Evolutionary conservation across 2,888 invertebrate genomes (phyloP).

Genomic region (Podabrus alpinus): DNA sequence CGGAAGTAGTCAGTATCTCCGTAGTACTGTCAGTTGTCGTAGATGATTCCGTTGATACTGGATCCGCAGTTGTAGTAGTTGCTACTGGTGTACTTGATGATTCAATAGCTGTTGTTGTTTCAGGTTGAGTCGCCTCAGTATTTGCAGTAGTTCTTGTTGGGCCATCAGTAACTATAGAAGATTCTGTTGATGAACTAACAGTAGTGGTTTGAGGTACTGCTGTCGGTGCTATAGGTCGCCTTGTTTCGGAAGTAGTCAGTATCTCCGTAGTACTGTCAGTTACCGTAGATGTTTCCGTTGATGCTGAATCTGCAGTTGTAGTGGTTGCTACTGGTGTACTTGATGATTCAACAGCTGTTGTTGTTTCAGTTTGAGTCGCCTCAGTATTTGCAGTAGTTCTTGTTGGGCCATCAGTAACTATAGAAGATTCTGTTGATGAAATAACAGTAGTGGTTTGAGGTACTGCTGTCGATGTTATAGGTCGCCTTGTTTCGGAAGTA

Average conservation of each 20-base stretch:
- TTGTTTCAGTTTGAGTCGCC: background rate
- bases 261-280: background rate
- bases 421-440: background rate
- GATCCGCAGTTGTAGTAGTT: too few relatives aligned
- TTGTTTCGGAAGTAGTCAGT: background rate
- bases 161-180: background rate
- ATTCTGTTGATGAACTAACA: background rate
- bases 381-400: background rate
- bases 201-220: background rate
- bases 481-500: too few relatives aligned
- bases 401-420: background rate
- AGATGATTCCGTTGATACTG: too few relatives aligned
- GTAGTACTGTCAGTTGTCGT: background rate
- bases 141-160: background rate
- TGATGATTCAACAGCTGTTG: too few relatives aligned
- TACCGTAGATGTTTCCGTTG: background rate
- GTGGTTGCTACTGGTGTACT: too few relatives aligned
- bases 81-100: too few relatives aligned
- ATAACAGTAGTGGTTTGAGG: background rate
- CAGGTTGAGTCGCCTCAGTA: background rate
- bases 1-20: background rate
- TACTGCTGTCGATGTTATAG: background rate
- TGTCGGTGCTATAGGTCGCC: background rate
- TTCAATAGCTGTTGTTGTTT: background rate
- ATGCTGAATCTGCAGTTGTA: too few relatives aligned